phyloP scores from a whole-genome alignment of 2,888 invertebrate genomes.

The Fissipunctia ypsillon region DNA sequence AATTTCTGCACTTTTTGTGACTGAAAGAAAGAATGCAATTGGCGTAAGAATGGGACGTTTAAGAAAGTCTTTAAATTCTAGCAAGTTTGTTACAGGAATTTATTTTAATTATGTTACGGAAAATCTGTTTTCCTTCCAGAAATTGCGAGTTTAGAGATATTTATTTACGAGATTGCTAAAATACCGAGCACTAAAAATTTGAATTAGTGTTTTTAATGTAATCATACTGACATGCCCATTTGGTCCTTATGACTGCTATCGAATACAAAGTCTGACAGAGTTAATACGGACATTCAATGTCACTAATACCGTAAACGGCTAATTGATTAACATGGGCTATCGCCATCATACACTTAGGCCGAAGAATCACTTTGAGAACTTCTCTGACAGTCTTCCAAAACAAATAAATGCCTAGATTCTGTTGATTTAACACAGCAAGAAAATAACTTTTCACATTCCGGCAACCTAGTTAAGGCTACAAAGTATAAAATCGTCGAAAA shows the following conservation, averaged over 20 bases:
- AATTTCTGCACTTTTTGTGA: conserved; percentile 61
- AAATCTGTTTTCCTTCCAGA: background rate
- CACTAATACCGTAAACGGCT: background rate
- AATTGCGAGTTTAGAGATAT: background rate
- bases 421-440: background rate
- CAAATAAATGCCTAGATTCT: background rate
- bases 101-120: conserved; percentile 32
- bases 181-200: background rate
- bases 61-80: conserved; percentile 47
- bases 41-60: conserved; percentile 52
- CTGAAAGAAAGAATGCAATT: conserved; percentile 59
- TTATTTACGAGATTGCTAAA: conserved; percentile 16
- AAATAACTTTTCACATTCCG: conserved; percentile 5
- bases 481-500: conserved; percentile 37
- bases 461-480: background rate
- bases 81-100: conserved; percentile 32
- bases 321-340: background rate
- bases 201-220: background rate
- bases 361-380: background rate
- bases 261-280: too few species aligned
- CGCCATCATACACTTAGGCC: background rate
- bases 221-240: background rate
- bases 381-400: background rate
- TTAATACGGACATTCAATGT: background rate
- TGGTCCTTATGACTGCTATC: background rate